Percentiles rank a stretch among this genome's conserved stretches.
Conservation (phyloP, 2,797 vertebrate genomes). For the Leucoraja ocellata region DNA sequence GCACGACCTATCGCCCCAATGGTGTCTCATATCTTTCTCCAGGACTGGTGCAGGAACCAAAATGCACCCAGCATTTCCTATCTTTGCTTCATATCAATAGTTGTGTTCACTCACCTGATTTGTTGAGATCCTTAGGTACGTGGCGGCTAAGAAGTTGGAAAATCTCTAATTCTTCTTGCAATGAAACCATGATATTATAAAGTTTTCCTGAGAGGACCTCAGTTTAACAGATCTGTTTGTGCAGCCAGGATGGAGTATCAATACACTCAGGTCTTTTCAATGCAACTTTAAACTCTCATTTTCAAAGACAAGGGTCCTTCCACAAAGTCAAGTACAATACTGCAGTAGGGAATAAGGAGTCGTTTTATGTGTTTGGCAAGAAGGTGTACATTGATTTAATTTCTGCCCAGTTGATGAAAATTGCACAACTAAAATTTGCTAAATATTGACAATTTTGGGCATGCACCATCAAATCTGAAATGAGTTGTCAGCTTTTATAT, state of each 20-base stretch:
- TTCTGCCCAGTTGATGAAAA: not conserved
- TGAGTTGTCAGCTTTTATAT: conserved; percentile 36
- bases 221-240: not conserved
- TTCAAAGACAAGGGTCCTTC: not conserved
- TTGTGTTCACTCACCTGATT: not conserved
- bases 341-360: not conserved
- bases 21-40: no score
- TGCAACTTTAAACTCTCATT: not conserved
- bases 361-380: not conserved
- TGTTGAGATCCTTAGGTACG: not conserved
- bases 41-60: no score
- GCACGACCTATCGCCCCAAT: no score
- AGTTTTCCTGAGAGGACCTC: not conserved
- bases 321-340: not conserved
- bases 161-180: not conserved
- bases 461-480: not conserved
- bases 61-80: no score
- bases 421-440: not conserved
- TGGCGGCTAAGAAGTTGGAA: not conserved
- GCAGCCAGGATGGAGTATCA: not conserved
- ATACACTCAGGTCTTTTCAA: not conserved
- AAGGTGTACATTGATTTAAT: not conserved
- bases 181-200: not conserved
- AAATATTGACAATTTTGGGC: not conserved
- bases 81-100: not conserved